A percentile compares a stretch with the other conserved stretches of the same genome.
Conservation (phyloP, 2,113 vertebrate species). For the Colius striatus region DNA sequence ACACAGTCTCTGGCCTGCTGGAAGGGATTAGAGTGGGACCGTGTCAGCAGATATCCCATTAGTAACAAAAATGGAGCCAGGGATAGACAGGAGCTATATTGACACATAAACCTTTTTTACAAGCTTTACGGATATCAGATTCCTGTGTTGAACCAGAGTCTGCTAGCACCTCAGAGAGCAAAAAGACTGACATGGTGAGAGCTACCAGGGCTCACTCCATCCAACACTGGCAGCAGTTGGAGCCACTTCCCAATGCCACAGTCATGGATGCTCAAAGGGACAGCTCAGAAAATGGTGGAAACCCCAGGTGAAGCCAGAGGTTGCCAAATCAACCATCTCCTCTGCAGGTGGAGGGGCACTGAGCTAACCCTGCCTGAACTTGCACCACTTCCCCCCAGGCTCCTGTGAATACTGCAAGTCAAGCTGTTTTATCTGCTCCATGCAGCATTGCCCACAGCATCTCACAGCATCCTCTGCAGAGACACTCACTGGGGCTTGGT, state of each 20-base stretch:
- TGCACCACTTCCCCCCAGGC: fast-evolving
- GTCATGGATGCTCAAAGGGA: not conserved
- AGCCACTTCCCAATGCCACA: not conserved
- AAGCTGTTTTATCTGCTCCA: not conserved
- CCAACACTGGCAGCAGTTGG: not conserved
- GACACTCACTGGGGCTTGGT: fast-evolving
- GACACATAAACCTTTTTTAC: not conserved
- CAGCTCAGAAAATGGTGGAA: not conserved
- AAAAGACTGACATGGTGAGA: not conserved
- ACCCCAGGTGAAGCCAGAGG: not conserved
- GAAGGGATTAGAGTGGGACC: not conserved
- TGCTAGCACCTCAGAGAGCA: not conserved
- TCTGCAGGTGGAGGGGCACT: not conserved
- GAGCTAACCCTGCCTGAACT: not conserved
- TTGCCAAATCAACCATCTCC: not conserved
- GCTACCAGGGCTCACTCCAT: not conserved
- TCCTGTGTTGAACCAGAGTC: not conserved
- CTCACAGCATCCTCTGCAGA: not conserved
- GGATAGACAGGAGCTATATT: not conserved
- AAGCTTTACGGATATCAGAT: not conserved
- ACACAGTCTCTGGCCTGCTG: not conserved
- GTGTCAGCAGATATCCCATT: not conserved
- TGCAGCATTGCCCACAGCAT: fast-evolving
- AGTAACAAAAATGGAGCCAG: not conserved
- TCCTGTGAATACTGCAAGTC: fast-evolving